A percentile compares a stretch with the other conserved stretches of the same genome.
Evolutionary conservation across 2,113 vertebrate genomes (phyloP).

Genomic region (Melanotaenia duboulayi): DNA sequence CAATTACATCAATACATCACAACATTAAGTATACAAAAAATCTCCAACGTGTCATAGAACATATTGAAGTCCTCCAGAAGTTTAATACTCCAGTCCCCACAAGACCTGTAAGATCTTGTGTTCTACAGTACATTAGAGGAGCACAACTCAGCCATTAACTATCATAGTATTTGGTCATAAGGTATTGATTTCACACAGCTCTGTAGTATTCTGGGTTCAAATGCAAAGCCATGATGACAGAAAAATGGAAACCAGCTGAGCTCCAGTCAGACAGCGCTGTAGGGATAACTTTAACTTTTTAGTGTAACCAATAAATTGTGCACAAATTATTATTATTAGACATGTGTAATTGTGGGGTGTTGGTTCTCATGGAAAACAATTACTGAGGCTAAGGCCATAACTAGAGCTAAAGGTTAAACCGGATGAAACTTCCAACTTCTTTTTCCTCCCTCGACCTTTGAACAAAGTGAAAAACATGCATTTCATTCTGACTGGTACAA

Average conservation of each 20-base stretch:
- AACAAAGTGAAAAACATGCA: conserved; percentile 30
- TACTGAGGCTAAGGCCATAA: conserved; percentile 1
- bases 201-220: conserved; percentile 47
- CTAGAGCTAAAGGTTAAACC: conserved; percentile 24
- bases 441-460: conserved; percentile 3
- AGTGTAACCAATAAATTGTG: conserved; percentile 42
- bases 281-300: conserved; percentile 49
- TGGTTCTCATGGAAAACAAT: conserved; percentile 33
- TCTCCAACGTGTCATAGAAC: not conserved
- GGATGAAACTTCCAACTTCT: not conserved
- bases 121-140: conserved; percentile 20
- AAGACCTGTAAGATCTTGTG: conserved; percentile 28
- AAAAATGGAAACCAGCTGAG: conserved; percentile 77
- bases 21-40: conserved; percentile 22
- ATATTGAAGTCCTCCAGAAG: conserved; percentile 25
- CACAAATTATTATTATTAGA: conserved; percentile 11
- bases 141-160: conserved; percentile 50
- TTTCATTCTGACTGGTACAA: conserved; percentile 6
- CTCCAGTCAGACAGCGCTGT: conserved; percentile 48
- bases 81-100: conserved; percentile 16
- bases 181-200: conserved; percentile 63
- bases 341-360: conserved; percentile 25
- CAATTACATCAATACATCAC: conserved; percentile 13
- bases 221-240: conserved; percentile 61
- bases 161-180: conserved; percentile 44